Percentiles rank a stretch among this genome's conserved stretches.
Evolutionary conservation across 2,797 vertebrate species (phyloP).

Genomic region (Notolabrus celidotus): DNA sequence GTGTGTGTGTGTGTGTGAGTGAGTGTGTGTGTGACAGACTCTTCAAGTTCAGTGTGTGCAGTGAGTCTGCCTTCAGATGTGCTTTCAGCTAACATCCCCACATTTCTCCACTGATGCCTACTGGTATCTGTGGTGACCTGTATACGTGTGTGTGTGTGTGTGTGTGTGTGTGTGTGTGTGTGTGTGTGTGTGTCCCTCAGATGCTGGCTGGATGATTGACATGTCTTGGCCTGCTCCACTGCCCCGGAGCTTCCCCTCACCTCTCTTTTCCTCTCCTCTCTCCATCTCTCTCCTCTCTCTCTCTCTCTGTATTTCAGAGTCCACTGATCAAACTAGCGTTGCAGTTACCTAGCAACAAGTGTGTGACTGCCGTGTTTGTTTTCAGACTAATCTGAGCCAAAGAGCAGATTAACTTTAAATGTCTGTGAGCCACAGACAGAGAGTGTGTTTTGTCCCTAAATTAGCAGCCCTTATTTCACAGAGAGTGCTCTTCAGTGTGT

Average conservation of each 20-base stretch:
- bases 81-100: conserved; percentile 20
- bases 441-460: not conserved
- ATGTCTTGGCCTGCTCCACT: conserved; percentile 7
- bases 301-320: conserved; percentile 46
- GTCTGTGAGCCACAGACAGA: conserved; percentile 26
- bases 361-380: conserved; percentile 71
- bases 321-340: conserved; percentile 69
- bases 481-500: not conserved
- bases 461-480: conserved; percentile 16
- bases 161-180: conserved; percentile 18
- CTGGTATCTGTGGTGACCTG: conserved; percentile 15
- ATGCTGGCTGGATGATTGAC: conserved; percentile 28
- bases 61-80: not conserved
- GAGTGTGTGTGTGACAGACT: not conserved
- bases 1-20: not conserved
- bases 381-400: conserved; percentile 61
- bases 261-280: not conserved
- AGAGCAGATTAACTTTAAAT: conserved; percentile 32
- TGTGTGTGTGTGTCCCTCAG: conserved; percentile 4
- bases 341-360: conserved; percentile 86
- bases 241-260: not conserved
- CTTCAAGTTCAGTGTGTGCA: not conserved
- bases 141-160: conserved; percentile 8
- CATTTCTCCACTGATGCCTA: conserved; percentile 16
- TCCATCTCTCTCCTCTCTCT: conserved; percentile 3